Conservation (phyloP, 2,797 vertebrate genomes). For the Helarctos malayanus region DNA sequence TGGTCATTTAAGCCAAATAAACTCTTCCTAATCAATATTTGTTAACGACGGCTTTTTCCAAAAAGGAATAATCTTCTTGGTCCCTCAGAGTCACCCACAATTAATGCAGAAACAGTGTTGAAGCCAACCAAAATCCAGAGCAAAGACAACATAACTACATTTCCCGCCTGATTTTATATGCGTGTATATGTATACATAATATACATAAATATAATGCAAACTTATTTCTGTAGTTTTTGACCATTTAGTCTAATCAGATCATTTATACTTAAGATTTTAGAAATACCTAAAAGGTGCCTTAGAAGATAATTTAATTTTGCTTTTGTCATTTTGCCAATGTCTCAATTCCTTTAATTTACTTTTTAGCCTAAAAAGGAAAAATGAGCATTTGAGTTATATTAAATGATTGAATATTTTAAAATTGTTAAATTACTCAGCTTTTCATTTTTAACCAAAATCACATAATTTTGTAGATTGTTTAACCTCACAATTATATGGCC, state of each 20-base stretch:
- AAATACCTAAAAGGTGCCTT: background rate
- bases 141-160: background rate
- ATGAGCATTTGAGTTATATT: slow-evolving; percentile 33
- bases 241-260: background rate
- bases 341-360: background rate
- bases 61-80: background rate
- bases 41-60: background rate
- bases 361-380: background rate
- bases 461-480: background rate
- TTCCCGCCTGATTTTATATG: background rate
- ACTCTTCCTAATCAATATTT: background rate
- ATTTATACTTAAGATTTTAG: background rate
- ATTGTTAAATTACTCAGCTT: slow-evolving; percentile 7
- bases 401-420: background rate
- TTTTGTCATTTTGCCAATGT: background rate
- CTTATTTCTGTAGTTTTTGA: background rate
- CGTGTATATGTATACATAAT: background rate
- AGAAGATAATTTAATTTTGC: background rate
- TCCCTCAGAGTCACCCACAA: background rate
- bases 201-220: background rate
- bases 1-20: background rate
- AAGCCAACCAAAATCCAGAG: background rate
- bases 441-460: background rate
- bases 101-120: background rate
- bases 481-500: background rate